phyloP scores from a whole-genome alignment of 2,888 invertebrate species.

The Strigamia crassipes region DNA sequence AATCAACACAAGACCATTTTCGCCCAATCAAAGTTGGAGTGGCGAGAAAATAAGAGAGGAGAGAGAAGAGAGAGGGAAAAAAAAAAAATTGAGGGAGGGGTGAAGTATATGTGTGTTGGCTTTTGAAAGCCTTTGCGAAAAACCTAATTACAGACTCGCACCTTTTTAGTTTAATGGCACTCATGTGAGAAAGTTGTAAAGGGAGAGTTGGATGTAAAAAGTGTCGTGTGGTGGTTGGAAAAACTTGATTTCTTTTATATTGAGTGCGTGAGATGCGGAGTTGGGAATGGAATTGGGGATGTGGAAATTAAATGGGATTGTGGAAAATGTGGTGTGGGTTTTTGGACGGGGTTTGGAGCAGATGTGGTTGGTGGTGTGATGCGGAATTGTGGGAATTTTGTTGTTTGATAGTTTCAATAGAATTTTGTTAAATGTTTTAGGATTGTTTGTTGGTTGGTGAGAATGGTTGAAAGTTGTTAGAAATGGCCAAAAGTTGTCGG shows the following conservation, averaged over 20 bases:
- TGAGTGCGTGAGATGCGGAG: background rate
- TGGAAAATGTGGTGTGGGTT: no score
- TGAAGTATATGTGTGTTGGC: background rate
- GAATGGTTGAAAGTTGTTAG: no score
- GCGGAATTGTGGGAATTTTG: no score
- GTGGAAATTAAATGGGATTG: background rate
- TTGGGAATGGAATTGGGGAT: background rate
- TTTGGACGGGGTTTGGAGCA: no score
- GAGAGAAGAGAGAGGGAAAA: background rate
- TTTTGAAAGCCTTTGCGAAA: constrained; percentile 34
- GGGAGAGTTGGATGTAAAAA: constrained; percentile 12
- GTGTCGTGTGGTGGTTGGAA: background rate
- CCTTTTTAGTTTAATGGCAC: constrained; percentile 42
- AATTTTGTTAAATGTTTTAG: no score
- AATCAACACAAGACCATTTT: constrained; percentile 40
- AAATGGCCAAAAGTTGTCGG: no score
- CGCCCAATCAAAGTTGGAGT: constrained; percentile 40
- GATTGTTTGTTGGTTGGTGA: no score
- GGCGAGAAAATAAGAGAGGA: constrained; percentile 12
- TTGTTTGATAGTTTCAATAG: no score
- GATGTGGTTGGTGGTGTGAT: no score
- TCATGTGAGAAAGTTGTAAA: background rate
- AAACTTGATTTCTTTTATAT: constrained; percentile 14
- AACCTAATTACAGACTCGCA: constrained; percentile 40
- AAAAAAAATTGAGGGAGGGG: constrained; percentile 19